Percentiles rank a stretch among this genome's conserved stretches.
Conservation (phyloP, 2,888 invertebrate genomes). For the Portevinia maculata region DNA sequence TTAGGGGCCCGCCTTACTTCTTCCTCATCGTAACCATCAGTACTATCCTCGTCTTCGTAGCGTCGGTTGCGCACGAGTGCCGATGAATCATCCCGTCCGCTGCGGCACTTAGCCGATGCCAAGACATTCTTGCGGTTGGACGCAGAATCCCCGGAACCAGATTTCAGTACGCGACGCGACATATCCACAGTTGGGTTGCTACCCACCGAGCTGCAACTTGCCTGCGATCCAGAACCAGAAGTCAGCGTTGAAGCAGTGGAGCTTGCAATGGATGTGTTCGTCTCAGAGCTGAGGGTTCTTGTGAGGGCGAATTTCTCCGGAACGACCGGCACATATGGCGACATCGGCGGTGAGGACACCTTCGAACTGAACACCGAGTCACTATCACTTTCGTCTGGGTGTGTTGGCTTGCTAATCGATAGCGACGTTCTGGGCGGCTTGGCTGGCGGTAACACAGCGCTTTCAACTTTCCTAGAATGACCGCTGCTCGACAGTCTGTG, state of each 20-base stretch:
- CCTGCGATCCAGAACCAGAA: conserved; percentile 89
- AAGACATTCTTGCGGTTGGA: conserved; percentile 92
- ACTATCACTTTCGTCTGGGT: conserved; percentile 85
- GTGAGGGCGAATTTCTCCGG: conserved; percentile 85
- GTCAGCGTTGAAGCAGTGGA: conserved; percentile 89
- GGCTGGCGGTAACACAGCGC: conserved; percentile 77
- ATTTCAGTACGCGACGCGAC: conserved; percentile 88
- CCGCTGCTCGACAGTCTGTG: conserved; percentile 75
- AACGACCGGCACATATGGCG: conserved; percentile 84
- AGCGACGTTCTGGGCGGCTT: conserved; percentile 82
- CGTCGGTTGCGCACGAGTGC: conserved; percentile 88
- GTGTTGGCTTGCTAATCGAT: conserved; percentile 76
- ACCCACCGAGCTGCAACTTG: conserved; percentile 87
- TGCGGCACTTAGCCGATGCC: conserved; percentile 93
- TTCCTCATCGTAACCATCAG: conserved; percentile 81
- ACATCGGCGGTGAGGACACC: conserved; percentile 90
- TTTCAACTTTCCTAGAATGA: conserved; percentile 56
- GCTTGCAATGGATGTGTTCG: conserved; percentile 88
- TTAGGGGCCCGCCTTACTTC: conserved; percentile 82
- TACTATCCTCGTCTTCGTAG: conserved; percentile 85
- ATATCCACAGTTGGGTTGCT: conserved; percentile 86
- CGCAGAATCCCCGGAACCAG: conserved; percentile 89
- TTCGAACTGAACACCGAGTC: conserved; percentile 95
- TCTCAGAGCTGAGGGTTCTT: conserved; percentile 88
- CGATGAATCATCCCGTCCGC: conserved; percentile 89